These are phyloP conservation scores for Loriculus beryllinus DNA, from an alignment of 2,797 vertebrate genomes.

Conservation along the genomic window DNA sequence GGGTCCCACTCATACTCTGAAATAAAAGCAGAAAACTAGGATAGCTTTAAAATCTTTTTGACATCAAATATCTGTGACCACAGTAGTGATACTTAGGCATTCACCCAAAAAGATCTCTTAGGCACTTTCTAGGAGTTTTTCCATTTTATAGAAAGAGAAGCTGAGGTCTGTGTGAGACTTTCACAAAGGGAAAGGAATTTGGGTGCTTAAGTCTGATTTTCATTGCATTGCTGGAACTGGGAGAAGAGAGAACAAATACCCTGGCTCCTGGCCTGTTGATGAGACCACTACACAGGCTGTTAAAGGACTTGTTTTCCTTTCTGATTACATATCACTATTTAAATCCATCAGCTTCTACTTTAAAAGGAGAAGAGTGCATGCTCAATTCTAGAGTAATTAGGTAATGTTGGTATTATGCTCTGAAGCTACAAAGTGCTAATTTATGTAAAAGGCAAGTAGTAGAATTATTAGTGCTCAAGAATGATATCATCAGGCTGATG, in stretches of 20 bases:
- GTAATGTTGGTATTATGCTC: conserved; percentile 49
- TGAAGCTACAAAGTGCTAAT: conserved; percentile 60
- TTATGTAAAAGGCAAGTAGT: conserved; percentile 44
- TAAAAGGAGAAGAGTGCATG: conserved; percentile 47
- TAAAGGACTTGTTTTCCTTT: conserved; percentile 49
- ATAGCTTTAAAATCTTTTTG: background rate
- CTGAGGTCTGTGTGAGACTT: background rate
- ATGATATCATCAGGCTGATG: conserved; percentile 50
- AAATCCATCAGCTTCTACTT: conserved; percentile 40
- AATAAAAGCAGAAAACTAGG: conserved; percentile 15
- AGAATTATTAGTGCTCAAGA: conserved; percentile 38
- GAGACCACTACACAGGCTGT: conserved; percentile 10
- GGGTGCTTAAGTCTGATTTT: background rate
- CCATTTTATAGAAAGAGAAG: background rate
- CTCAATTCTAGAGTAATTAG: conserved; percentile 53
- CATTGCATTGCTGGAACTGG: background rate
- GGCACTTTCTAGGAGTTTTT: background rate
- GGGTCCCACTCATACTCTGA: background rate
- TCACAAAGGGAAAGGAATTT: background rate
- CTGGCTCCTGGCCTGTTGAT: conserved; percentile 5
- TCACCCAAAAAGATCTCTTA: background rate
- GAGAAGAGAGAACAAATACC: background rate
- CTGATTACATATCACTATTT: conserved; percentile 39
- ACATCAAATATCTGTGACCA: background rate
- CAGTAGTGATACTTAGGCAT: background rate